These are phyloP conservation scores for Lethrus apterus DNA, from an alignment of 1,140 invertebrate genomes.

Conservation along the genomic window DNA sequence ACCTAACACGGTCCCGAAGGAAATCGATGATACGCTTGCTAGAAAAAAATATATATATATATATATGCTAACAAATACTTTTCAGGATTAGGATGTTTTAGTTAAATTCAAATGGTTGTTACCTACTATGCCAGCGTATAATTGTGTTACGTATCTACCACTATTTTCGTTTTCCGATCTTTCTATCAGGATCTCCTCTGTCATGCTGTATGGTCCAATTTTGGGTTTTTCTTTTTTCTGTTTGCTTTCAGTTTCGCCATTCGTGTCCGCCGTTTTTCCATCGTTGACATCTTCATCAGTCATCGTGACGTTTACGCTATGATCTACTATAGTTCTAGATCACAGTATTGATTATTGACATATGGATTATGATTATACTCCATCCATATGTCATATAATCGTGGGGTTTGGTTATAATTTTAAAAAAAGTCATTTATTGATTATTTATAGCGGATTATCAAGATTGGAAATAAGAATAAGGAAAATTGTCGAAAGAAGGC, in stretches of 20 bases:
- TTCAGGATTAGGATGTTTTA: not conserved
- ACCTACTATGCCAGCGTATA: conserved; percentile 20
- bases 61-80: not conserved
- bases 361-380: no score
- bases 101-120: not conserved
- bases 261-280: not conserved
- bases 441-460: no score
- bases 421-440: no score
- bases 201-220: conserved; percentile 21
- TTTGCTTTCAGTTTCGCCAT: not conserved
- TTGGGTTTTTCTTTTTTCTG: not conserved
- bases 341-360: no score
- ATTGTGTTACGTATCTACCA: conserved; percentile 19
- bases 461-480: no score
- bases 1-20: conserved; percentile 20
- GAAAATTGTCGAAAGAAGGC: no score
- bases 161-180: not conserved
- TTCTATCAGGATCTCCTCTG: conserved; percentile 16
- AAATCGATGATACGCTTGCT: conserved; percentile 20
- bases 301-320: no score
- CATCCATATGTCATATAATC: not conserved
- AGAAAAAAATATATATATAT: conserved; percentile 5
- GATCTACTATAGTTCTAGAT: no score
- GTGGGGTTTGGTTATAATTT: no score
- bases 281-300: no score